phyloP scores from a whole-genome alignment of 2,888 invertebrate species.

The Torymus texanus region DNA sequence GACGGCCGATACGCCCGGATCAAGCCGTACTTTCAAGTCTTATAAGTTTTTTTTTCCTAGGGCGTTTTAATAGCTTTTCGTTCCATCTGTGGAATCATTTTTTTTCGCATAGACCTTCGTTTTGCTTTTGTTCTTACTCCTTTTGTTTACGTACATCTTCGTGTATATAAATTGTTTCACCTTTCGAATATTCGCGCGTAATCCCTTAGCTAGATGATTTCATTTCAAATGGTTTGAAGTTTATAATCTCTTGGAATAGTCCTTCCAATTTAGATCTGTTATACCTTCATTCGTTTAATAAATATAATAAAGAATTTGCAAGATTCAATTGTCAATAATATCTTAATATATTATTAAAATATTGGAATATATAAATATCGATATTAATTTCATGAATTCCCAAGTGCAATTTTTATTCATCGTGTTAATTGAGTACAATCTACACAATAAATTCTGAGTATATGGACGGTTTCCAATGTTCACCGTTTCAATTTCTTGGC shows the following conservation, averaged over 20 bases:
- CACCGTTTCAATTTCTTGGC: no score
- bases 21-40: conserved; percentile 51
- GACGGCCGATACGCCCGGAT: conserved; percentile 38
- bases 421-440: no score
- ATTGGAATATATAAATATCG: no score
- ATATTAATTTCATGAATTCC: no score
- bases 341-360: no score
- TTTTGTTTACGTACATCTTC: conserved; percentile 12
- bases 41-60: conserved; percentile 44
- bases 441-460: no score
- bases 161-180: conserved; percentile 19
- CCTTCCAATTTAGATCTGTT: no score
- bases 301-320: conserved; percentile 4
- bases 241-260: no score
- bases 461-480: no score
- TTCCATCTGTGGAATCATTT: conserved; percentile 34
- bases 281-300: not conserved
- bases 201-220: conserved; percentile 16
- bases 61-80: conserved; percentile 30
- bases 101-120: conserved; percentile 26
- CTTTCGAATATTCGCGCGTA: conserved; percentile 31
- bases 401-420: no score
- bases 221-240: conserved; percentile 26
- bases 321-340: conserved; percentile 19
- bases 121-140: conserved; percentile 10